These are phyloP conservation scores for Crotophaga sulcirostris DNA, from an alignment of 2,113 vertebrate species.

Conservation along the genomic window DNA sequence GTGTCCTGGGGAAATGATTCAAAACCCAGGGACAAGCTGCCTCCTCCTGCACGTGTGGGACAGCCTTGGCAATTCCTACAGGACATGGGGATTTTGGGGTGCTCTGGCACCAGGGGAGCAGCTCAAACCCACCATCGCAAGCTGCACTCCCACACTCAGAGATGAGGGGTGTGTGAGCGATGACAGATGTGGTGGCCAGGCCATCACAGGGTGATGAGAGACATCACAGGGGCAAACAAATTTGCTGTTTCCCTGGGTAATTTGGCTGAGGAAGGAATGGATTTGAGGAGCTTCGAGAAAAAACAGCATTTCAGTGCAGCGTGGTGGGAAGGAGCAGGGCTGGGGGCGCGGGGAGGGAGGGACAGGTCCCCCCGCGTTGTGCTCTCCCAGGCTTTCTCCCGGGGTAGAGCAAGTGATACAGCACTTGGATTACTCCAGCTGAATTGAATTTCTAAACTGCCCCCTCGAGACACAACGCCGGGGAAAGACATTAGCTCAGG, in stretches of 20 bases:
- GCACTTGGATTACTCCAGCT: neutral
- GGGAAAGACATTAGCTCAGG: neutral
- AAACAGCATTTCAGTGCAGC: neutral
- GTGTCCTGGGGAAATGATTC: neutral
- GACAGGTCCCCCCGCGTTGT: accelerated
- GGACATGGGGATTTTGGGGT: accelerated
- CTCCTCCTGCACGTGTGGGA: neutral
- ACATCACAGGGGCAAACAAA: neutral
- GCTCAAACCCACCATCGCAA: neutral
- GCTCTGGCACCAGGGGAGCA: accelerated
- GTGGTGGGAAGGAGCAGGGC: neutral
- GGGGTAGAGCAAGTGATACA: accelerated
- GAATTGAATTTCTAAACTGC: slow-evolving; percentile 15
- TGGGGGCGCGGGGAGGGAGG: neutral
- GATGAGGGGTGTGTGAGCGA: accelerated
- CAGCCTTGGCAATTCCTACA: accelerated
- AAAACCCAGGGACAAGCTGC: neutral
- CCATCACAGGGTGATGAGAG: neutral
- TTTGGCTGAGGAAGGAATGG: neutral
- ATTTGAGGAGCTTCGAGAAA: neutral
- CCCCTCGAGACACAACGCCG: neutral
- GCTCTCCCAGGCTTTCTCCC: neutral
- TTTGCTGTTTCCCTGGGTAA: neutral
- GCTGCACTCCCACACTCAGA: neutral
- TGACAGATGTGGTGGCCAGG: neutral